Conservation (phyloP, 35 echinoderm and acorn worm genomes). For the Holothuria glaberrima region DNA sequence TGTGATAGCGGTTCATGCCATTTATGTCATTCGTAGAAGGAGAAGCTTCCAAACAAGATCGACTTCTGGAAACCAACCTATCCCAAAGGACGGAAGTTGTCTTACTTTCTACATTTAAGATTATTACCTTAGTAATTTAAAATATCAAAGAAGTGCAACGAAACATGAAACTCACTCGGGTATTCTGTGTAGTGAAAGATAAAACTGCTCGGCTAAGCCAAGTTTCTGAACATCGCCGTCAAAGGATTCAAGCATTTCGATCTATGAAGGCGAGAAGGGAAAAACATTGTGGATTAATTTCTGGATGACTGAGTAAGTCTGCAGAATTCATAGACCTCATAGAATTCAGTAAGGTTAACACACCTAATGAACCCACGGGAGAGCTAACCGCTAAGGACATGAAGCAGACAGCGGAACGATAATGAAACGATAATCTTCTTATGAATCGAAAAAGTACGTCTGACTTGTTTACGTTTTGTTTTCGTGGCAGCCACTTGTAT, state of each 20-base stretch:
- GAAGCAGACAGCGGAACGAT: neutral
- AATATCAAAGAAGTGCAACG: neutral
- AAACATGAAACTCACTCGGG: constrained; percentile 74
- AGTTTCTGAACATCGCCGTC: constrained; percentile 84
- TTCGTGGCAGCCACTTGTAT: no score
- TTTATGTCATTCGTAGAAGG: no score
- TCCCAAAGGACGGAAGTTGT: no score
- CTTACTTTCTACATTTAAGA: no score
- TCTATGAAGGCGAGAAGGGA: constrained; percentile 54
- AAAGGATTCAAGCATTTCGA: constrained; percentile 89
- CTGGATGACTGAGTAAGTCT: neutral
- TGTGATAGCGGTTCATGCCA: no score
- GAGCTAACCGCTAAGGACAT: neutral
- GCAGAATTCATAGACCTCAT: neutral
- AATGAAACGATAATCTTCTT: neutral
- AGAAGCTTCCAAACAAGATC: no score
- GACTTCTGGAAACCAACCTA: no score
- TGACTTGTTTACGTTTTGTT: neutral
- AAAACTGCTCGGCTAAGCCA: constrained; percentile 89
- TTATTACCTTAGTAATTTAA: no score
- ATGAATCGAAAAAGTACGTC: neutral
- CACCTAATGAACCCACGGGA: neutral
- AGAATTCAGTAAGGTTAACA: neutral
- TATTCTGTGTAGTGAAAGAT: constrained; percentile 66
- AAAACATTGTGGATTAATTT: neutral